These are phyloP conservation scores for Daubentonia madagascariensis DNA, from an alignment of 2,113 vertebrate species.

Conservation along the genomic window DNA sequence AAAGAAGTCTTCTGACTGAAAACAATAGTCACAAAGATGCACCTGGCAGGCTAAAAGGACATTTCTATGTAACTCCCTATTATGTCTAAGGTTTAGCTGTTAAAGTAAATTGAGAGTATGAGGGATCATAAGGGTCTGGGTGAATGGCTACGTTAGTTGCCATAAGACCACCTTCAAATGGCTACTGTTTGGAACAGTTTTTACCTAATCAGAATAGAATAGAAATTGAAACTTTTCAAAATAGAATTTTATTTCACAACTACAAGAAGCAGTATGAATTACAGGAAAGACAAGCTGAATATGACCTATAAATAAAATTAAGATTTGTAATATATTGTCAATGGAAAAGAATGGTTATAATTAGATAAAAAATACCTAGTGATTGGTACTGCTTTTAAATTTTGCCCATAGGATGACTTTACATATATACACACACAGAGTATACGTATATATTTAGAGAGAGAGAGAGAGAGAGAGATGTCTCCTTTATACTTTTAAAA, in stretches of 20 bases:
- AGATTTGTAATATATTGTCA: background rate
- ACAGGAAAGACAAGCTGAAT: background rate
- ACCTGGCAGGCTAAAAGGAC: background rate
- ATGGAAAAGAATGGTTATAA: background rate
- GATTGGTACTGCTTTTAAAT: constrained; percentile 6
- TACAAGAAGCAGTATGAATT: background rate
- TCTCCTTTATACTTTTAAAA: background rate
- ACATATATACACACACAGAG: background rate
- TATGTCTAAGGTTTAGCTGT: background rate
- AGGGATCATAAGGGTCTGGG: background rate
- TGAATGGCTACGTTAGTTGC: too few relatives aligned
- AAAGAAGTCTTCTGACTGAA: background rate
- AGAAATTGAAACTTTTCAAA: background rate
- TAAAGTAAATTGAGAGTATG: background rate
- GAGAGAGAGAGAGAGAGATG: background rate
- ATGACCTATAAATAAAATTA: background rate
- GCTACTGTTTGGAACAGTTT: background rate
- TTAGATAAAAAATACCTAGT: background rate
- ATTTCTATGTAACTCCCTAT: background rate
- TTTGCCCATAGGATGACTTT: background rate
- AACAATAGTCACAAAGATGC: background rate
- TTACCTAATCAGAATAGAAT: background rate
- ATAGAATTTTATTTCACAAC: background rate
- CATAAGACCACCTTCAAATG: background rate
- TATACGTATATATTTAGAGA: background rate